Conservation (phyloP, 2,888 invertebrate species). For the Odontothrips loti region DNA sequence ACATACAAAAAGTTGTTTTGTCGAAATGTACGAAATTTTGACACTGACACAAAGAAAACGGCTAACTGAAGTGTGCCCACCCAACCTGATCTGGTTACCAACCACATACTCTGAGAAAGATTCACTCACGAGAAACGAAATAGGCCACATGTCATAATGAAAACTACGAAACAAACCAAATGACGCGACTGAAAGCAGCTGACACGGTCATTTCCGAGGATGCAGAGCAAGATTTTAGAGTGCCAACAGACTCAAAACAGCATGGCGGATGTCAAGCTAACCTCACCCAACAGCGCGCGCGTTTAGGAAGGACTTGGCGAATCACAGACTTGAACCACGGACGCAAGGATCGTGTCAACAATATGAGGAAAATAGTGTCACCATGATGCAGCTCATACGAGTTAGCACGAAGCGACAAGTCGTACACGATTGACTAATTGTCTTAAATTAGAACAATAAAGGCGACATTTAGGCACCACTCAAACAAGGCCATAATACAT, state of each 20-base stretch:
- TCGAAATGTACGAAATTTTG: no score
- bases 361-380: not conserved
- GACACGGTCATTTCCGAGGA: no score
- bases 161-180: no score
- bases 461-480: slow-evolving; percentile 6
- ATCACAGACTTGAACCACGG: not conserved
- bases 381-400: not conserved
- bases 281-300: not conserved
- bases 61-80: no score
- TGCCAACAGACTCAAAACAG: not conserved
- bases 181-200: no score
- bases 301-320: not conserved
- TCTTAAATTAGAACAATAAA: slow-evolving; percentile 15
- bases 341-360: not conserved
- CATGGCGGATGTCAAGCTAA: slow-evolving; percentile 3
- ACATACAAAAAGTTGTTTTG: not conserved
- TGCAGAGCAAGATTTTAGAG: no score
- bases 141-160: no score
- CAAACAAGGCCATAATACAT: slow-evolving; percentile 4
- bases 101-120: no score
- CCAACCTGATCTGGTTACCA: no score
- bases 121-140: no score
- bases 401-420: not conserved
- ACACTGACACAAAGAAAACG: no score
- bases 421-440: not conserved